These are phyloP conservation scores for Philhelius pedissequus DNA, from an alignment of 2,888 invertebrate genomes.

Conservation along the genomic window DNA sequence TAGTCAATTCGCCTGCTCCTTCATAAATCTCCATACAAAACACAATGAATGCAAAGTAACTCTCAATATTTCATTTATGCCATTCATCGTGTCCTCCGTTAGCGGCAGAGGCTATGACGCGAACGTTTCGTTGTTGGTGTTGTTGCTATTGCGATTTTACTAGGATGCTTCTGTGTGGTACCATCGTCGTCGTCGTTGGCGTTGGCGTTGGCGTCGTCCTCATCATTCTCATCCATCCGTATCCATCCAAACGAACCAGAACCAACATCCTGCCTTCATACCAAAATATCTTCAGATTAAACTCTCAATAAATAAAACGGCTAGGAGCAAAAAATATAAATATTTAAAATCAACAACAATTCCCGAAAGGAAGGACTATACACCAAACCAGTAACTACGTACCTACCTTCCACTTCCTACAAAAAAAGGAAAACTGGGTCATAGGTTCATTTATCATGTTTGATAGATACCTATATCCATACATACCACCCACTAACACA, in stretches of 20 bases:
- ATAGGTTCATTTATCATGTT: conserved; percentile 65
- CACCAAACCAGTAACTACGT: background rate
- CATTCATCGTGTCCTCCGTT: conserved; percentile 42
- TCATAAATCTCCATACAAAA: conserved; percentile 58
- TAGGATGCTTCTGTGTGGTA: background rate
- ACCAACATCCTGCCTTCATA: conserved; percentile 11
- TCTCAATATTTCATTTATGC: conserved; percentile 68
- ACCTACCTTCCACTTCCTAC: no score
- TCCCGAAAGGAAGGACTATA: background rate
- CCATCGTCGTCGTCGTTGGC: background rate
- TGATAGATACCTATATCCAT: conserved; percentile 43
- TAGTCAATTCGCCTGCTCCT: background rate
- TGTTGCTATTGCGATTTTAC: background rate
- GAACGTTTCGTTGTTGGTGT: background rate
- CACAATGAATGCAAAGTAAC: conserved; percentile 68
- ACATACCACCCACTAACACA: background rate
- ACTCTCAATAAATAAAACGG: conserved; percentile 65
- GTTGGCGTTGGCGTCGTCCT: no score
- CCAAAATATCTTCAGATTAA: conserved; percentile 65
- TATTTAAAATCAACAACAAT: conserved; percentile 66
- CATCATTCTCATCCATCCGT: background rate
- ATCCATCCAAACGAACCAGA: background rate
- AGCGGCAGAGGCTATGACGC: background rate
- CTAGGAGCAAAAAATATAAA: conserved; percentile 59
- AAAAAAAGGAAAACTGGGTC: conserved; percentile 52